These are phyloP conservation scores for Andrena fulva DNA, from an alignment of 2,888 invertebrate genomes.

Conservation along the genomic window DNA sequence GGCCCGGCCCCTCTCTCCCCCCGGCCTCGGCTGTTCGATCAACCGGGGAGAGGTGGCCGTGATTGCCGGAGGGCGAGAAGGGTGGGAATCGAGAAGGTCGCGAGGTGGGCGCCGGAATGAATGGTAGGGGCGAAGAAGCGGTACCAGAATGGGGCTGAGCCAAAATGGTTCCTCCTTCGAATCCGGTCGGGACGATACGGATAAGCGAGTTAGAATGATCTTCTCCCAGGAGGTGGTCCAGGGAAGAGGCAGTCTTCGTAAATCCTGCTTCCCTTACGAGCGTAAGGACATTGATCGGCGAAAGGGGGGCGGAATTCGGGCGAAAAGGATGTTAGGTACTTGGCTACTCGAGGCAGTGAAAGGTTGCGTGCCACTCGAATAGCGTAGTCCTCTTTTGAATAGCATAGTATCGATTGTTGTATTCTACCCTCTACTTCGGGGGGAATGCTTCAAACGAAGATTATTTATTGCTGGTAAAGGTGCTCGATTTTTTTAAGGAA, in stretches of 20 bases:
- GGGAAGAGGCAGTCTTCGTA: not conserved
- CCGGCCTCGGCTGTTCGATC: conserved; percentile 1
- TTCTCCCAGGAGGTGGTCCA: not conserved
- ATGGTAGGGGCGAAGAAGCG: conserved; percentile 19
- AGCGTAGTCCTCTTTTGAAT: not conserved
- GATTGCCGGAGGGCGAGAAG: not conserved
- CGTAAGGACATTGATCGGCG: conserved; percentile 26
- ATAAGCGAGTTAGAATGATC: conserved; percentile 20
- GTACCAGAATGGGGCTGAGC: conserved; percentile 16
- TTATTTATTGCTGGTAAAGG: too few relatives aligned
- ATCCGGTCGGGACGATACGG: conserved; percentile 22
- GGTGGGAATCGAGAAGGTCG: conserved; percentile 25
- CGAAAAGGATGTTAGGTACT: conserved; percentile 8
- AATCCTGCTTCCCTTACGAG: conserved; percentile 19
- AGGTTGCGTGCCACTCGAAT: not conserved
- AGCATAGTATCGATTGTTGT: not conserved
- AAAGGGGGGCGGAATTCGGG: conserved; percentile 15
- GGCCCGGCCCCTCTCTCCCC: too few relatives aligned
- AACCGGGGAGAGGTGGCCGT: not conserved
- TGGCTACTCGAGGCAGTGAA: not conserved
- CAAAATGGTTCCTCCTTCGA: conserved; percentile 55
- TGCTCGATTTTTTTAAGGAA: too few relatives aligned
- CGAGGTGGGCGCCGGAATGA: conserved; percentile 11
- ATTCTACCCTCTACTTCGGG: not conserved
- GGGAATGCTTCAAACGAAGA: too few relatives aligned